These are phyloP conservation scores for Colletes latitarsis DNA, from an alignment of 1,140 invertebrate genomes.

Conservation along the genomic window DNA sequence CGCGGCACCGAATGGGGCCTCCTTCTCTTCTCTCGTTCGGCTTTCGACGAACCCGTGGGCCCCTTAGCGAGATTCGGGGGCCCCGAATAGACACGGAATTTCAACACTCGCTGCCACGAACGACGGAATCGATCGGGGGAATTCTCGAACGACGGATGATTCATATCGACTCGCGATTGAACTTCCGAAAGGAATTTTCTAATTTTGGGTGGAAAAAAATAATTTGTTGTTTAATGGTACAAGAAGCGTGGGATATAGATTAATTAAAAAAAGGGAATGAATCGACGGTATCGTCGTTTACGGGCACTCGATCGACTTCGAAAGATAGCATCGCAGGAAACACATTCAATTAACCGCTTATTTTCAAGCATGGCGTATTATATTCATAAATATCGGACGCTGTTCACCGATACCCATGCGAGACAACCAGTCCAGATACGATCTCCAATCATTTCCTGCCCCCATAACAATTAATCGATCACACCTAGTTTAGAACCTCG, in stretches of 20 bases:
- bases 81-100: constrained; percentile 20
- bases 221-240: too few relatives aligned
- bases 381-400: background rate
- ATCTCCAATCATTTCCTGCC: background rate
- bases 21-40: background rate
- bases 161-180: too few relatives aligned
- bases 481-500: too few relatives aligned
- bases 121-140: constrained; percentile 49
- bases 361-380: background rate
- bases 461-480: constrained; percentile 9
- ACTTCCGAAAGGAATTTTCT: too few relatives aligned
- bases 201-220: too few relatives aligned
- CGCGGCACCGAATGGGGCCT: constrained; percentile 24
- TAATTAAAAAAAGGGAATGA: background rate
- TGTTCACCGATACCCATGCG: background rate
- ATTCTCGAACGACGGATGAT: constrained; percentile 19
- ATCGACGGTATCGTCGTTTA: constrained; percentile 11
- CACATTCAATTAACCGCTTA: constrained; percentile 22
- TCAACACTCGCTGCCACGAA: constrained; percentile 39
- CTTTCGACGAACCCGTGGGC: constrained; percentile 23
- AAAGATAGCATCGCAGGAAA: constrained; percentile 18
- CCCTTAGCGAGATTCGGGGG: constrained; percentile 29
- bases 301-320: background rate
- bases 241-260: background rate
- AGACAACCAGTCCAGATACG: constrained; percentile 13